A percentile compares a stretch with the other conserved stretches of the same genome.
These are phyloP conservation scores for Staurois parvus DNA, from an alignment of 2,797 vertebrate species.

Conservation along the genomic window DNA sequence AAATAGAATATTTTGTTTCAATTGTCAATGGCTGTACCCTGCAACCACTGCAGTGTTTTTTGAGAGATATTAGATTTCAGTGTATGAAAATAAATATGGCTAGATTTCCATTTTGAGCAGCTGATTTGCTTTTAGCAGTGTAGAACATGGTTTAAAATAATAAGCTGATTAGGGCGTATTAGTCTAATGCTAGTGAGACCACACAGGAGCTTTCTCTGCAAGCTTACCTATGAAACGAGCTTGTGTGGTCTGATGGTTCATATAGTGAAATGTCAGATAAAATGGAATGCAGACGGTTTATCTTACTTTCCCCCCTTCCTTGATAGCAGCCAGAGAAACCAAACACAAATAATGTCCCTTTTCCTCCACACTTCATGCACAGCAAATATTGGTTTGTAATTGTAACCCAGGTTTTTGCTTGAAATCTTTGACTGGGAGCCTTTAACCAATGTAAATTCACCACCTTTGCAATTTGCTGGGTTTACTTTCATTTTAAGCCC, in stretches of 20 bases:
- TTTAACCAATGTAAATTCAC: constrained; percentile 30
- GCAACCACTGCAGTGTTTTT: neutral
- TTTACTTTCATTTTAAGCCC: constrained; percentile 55
- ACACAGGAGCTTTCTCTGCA: constrained; percentile 68
- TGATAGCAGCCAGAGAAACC: constrained; percentile 62
- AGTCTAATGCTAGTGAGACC: constrained; percentile 63
- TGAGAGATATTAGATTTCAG: constrained; percentile 1
- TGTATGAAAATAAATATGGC: neutral
- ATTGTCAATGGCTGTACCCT: neutral
- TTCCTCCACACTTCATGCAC: constrained; percentile 53
- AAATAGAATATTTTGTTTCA: constrained; percentile 20
- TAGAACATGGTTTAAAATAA: constrained; percentile 38
- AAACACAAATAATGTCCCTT: constrained; percentile 55
- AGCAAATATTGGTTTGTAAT: constrained; percentile 56
- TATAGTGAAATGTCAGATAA: constrained; percentile 69
- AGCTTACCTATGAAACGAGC: constrained; percentile 65
- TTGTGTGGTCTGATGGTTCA: constrained; percentile 71
- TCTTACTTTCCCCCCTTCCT: constrained; percentile 64
- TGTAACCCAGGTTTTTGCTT: constrained; percentile 40
- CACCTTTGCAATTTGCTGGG: constrained; percentile 46
- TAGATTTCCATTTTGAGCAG: constrained; percentile 1
- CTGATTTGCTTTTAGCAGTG: constrained; percentile 35
- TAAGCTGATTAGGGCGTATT: constrained; percentile 49
- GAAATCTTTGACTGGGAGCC: constrained; percentile 37
- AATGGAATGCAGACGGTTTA: constrained; percentile 69